Conservation (phyloP, 2,113 vertebrate species). For the Sapayoa aenigma region DNA sequence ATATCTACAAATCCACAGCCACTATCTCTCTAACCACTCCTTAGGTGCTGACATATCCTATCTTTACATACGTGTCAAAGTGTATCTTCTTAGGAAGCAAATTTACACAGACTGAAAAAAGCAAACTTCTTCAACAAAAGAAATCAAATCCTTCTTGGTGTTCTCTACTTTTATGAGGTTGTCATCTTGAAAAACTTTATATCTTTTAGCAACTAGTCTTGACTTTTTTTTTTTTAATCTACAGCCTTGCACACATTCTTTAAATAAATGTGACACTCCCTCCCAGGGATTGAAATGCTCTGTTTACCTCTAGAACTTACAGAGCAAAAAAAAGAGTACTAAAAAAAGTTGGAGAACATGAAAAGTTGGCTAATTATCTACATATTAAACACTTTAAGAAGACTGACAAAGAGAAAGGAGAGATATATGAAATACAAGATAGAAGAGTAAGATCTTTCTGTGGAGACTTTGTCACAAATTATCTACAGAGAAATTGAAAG, state of each 20-base stretch:
- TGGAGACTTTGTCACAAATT: neutral
- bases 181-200: neutral
- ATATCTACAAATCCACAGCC: neutral
- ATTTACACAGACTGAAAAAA: neutral
- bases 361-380: neutral
- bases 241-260: neutral
- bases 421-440: neutral
- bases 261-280: neutral
- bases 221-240: neutral
- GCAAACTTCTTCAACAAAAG: neutral
- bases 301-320: neutral
- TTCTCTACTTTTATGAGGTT: neutral
- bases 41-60: neutral
- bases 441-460: neutral
- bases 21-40: neutral
- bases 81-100: neutral
- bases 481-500: neutral
- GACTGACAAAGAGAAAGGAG: neutral
- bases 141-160: neutral
- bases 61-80: neutral
- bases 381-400: neutral
- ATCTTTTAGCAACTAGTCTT: neutral
- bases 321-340: neutral
- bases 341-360: neutral
- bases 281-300: neutral